Percentiles rank a stretch among this genome's conserved stretches.
Conservation (phyloP, 2,797 vertebrate species). For the Sciurus vulgaris region DNA sequence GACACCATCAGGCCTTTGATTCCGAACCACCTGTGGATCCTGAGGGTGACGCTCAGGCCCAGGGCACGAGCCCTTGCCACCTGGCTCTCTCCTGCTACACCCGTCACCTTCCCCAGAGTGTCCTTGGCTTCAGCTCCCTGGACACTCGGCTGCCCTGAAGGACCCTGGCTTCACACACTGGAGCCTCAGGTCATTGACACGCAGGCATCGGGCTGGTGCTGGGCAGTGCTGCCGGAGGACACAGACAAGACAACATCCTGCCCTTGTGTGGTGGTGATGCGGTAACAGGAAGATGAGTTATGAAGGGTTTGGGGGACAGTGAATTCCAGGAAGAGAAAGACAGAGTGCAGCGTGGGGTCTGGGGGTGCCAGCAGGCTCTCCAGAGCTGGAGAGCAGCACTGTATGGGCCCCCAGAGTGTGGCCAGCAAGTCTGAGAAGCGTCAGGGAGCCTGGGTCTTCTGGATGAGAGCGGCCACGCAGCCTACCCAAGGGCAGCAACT, state of each 20-base stretch:
- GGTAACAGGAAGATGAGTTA: rapidly evolving
- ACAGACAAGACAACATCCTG: no score
- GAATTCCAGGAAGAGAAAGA: neutral
- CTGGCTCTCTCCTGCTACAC: rapidly evolving
- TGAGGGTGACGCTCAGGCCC: no score
- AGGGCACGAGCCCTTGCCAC: rapidly evolving
- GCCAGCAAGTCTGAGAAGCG: rapidly evolving
- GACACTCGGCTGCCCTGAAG: rapidly evolving
- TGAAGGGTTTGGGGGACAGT: rapidly evolving
- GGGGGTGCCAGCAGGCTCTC: no score
- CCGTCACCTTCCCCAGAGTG: rapidly evolving
- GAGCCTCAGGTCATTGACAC: no score
- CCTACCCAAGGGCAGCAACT: rapidly evolving
- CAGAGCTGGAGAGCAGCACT: neutral
- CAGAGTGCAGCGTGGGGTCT: rapidly evolving
- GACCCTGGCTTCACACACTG: neutral
- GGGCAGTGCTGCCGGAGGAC: no score
- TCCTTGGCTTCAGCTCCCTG: neutral
- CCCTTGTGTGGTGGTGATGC: rapidly evolving
- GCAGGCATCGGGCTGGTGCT: neutral
- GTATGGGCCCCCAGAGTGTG: neutral
- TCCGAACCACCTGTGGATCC: no score
- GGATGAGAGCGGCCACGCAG: neutral
- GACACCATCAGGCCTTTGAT: rapidly evolving
- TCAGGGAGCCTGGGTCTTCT: rapidly evolving